Evolutionary conservation across 2,888 invertebrate genomes (phyloP), one percentile per base, ranked within the genome.

Genomic region (Listrodromus nycthemerus): DNA sequence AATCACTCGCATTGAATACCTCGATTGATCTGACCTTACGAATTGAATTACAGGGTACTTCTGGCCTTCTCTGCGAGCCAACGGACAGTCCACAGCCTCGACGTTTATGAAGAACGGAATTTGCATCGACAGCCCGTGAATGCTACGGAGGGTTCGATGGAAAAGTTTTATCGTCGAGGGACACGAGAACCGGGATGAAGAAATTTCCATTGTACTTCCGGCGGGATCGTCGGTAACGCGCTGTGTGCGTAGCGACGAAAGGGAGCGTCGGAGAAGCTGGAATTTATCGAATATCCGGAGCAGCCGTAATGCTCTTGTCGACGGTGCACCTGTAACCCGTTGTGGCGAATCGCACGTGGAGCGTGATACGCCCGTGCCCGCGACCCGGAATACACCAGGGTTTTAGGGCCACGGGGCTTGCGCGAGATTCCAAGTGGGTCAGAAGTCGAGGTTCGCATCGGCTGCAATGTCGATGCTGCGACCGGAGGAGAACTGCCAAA

Each of bases 381-480:
- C 83, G 83, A 84, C 83, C 83, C 78, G 78, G 77, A 80, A 83
- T 74, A 55, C 58, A 74, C 66, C 33, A 58, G 74, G 83, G 86
- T 87, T 90, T 90, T 89, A 87, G 89, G 86, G 87, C 87, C 88
- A 89, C 85, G 83, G 85, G 83, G 86, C 88, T 87, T 86, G 80
- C 80, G 86, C 87, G 61, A 89, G 86, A 55, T 85, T 85, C 74
- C 82, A 90, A 90, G 85, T 90, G 86, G 90, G 90, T 90, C 89
- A 88, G 89, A 90, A 88, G 87, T 85, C 87, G 82, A 81, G 48
- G 79, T 50, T 80, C 71, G 84, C 79, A 86, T 81, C 69, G 16
- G 52, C 66, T 65, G 55, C 55, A 48, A 48, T 52, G 37, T 73
- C 58, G 45, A 61, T 78, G 37, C 48, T 19, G 77, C 19, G 69